Conservation (phyloP, 2,888 invertebrate species). For the Drosophila affinis region DNA sequence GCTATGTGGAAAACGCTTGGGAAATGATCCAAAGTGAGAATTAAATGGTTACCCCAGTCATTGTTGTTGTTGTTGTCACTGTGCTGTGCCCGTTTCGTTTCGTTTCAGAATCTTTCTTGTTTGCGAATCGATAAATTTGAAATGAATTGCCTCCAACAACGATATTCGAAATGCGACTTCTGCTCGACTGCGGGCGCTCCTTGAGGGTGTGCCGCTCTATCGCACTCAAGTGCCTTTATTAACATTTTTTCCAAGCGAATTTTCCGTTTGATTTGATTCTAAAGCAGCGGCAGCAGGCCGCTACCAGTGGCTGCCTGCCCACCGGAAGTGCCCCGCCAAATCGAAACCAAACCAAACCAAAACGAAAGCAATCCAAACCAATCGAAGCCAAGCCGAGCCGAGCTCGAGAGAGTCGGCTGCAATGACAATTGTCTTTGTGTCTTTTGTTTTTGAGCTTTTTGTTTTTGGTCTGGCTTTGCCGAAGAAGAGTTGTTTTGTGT, state of each 20-base stretch:
- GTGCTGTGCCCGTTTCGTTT: slow-evolving; percentile 20
- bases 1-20: slow-evolving; percentile 37
- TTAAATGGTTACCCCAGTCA: slow-evolving; percentile 43
- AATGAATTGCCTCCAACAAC: slow-evolving; percentile 56
- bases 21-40: slow-evolving; percentile 40
- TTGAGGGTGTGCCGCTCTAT: slow-evolving; percentile 44
- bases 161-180: slow-evolving; percentile 63
- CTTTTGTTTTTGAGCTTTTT: slow-evolving; percentile 38
- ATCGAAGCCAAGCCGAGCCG: slow-evolving; percentile 13
- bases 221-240: slow-evolving; percentile 40
- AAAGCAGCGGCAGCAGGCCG: slow-evolving; percentile 42
- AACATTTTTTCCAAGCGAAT: slow-evolving; percentile 45
- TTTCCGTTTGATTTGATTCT: slow-evolving; percentile 80
- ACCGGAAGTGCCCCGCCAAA: slow-evolving; percentile 74
- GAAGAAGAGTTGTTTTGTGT: slow-evolving; percentile 47
- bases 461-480: slow-evolving; percentile 31
- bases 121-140: slow-evolving; percentile 72
- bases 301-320: slow-evolving; percentile 54
- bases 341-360: slow-evolving; percentile 51
- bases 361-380: slow-evolving; percentile 50
- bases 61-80: slow-evolving; percentile 1
- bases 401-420: neutral
- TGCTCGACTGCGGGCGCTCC: slow-evolving; percentile 69
- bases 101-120: slow-evolving; percentile 45
- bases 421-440: slow-evolving; percentile 51